Conservation (phyloP, 2,797 vertebrate species). For the Sus cebifrons region DNA sequence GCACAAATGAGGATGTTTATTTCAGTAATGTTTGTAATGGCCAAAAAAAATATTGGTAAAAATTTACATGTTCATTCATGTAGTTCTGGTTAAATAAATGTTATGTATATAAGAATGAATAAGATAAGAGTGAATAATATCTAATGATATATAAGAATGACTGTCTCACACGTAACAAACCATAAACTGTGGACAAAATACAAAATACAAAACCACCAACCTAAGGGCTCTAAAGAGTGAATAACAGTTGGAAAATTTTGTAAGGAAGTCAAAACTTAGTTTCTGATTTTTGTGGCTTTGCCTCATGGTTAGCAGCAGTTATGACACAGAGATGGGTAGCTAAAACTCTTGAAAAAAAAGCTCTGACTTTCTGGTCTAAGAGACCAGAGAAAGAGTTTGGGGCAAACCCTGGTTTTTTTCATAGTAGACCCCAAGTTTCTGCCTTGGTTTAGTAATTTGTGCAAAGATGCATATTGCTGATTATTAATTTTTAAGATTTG, state of each 20-base stretch:
- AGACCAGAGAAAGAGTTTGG: background rate
- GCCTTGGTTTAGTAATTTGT: background rate
- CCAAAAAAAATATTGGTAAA: background rate
- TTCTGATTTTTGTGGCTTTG: background rate
- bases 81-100: constrained; percentile 39
- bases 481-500: constrained; percentile 16
- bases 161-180: background rate
- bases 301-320: background rate
- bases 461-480: constrained; percentile 26
- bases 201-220: constrained; percentile 8
- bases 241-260: background rate
- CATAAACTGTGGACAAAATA: constrained; percentile 4
- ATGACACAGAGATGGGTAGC: background rate
- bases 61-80: constrained; percentile 51
- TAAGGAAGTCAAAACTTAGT: background rate
- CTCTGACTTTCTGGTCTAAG: background rate
- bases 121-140: background rate
- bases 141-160: background rate
- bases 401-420: background rate
- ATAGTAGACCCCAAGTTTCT: background rate
- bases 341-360: background rate
- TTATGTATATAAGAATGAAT: background rate
- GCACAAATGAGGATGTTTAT: constrained; percentile 13
- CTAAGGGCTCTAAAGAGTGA: background rate
- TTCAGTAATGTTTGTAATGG: background rate